Evolutionary conservation across 2,888 invertebrate genomes (phyloP).

Genomic region (Limnephilus auricula): DNA sequence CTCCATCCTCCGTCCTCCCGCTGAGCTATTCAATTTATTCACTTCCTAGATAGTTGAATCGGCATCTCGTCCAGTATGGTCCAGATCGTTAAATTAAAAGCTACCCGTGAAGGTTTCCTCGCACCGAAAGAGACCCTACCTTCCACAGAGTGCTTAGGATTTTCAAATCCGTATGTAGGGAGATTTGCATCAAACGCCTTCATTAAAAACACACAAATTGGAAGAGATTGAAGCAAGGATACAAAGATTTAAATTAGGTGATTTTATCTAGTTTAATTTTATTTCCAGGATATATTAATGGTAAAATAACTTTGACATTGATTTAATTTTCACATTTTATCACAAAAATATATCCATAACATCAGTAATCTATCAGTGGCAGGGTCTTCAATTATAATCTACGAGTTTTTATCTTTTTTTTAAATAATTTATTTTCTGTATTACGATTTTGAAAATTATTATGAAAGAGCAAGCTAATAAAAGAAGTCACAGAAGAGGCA

Average conservation of each 20-base stretch:
- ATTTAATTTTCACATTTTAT: neutral
- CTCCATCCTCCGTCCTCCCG: slow-evolving; percentile 58
- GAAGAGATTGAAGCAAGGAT: neutral
- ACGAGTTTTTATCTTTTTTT: too few relatives aligned
- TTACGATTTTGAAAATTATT: too few relatives aligned
- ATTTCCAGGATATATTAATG: neutral
- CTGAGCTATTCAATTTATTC: slow-evolving; percentile 66
- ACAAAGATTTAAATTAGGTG: neutral
- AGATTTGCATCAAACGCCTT: neutral
- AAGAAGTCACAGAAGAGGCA: too few relatives aligned
- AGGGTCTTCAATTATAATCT: too few relatives aligned
- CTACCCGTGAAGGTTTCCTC: slow-evolving; percentile 18
- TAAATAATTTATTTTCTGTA: too few relatives aligned
- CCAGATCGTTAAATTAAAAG: slow-evolving; percentile 41
- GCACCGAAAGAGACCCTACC: neutral
- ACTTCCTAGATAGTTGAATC: slow-evolving; percentile 56
- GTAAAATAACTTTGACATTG: neutral
- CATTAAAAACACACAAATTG: slow-evolving; percentile 16
- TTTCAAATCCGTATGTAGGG: slow-evolving; percentile 5
- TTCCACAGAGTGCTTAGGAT: slow-evolving; percentile 8
- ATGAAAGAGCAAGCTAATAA: too few relatives aligned
- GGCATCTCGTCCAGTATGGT: slow-evolving; percentile 48
- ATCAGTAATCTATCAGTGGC: too few relatives aligned
- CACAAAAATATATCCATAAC: neutral
- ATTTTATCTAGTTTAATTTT: too few relatives aligned